A percentile compares a stretch with the other conserved stretches of the same genome.
phyloP scores from a whole-genome alignment of 2,797 vertebrate species.

The Hapalemur alaotrensis region DNA sequence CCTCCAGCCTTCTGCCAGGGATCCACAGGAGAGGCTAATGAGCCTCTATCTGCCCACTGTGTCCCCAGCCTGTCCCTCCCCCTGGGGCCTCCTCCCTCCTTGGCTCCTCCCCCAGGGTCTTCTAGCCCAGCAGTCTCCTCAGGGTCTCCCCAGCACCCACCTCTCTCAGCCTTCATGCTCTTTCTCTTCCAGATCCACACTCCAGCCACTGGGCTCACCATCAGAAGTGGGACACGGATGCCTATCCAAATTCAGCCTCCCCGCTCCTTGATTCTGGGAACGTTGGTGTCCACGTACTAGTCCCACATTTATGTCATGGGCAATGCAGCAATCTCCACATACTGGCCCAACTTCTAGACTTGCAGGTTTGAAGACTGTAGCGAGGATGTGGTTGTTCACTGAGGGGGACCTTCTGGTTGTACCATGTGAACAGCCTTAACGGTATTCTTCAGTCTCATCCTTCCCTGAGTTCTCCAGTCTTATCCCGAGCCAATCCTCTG shows the following conservation, averaged over 20 bases:
- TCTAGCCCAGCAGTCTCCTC: not conserved
- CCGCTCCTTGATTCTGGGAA: not conserved
- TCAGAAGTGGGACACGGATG: not conserved
- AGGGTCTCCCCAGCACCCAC: not conserved
- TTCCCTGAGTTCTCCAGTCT: not conserved
- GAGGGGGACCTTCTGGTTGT: not conserved
- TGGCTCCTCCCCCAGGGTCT: not conserved
- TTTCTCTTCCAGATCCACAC: not conserved
- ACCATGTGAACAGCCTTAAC: not conserved
- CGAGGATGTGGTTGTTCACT: not conserved
- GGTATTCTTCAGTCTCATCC: no score
- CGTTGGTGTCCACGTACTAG: not conserved
- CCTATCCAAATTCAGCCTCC: not conserved
- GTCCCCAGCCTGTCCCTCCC: not conserved
- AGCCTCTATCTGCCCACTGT: not conserved
- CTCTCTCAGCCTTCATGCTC: not conserved
- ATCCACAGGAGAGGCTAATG: not conserved
- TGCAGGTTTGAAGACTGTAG: not conserved
- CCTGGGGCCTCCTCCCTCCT: no score
- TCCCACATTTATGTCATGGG: no score
- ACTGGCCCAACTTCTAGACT: not conserved
- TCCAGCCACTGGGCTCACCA: not conserved
- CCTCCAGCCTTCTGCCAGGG: not conserved
- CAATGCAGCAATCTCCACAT: fast-evolving
- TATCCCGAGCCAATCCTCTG: not conserved